phyloP scores from a whole-genome alignment of 2,113 vertebrate genomes.

The Caranx ignobilis region DNA sequence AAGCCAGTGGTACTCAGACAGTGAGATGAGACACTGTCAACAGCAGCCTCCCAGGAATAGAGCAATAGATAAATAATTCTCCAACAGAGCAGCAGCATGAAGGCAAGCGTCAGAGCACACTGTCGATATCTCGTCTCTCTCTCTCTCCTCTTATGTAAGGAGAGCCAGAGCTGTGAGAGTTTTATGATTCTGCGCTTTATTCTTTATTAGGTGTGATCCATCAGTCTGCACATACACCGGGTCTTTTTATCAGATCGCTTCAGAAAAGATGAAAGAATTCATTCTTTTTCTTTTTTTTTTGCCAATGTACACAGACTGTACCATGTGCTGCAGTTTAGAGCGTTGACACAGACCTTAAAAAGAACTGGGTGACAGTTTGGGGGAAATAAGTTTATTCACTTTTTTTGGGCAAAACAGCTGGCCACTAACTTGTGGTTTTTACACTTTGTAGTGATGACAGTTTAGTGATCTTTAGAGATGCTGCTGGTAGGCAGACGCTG shows the following conservation, averaged over 20 bases:
- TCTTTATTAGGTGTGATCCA: conserved; percentile 52
- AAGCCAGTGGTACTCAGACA: conserved; percentile 67
- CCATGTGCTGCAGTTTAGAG: no score
- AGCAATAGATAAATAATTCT: conserved; percentile 78
- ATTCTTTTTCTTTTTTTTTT: conserved; percentile 7
- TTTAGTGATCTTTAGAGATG: background rate
- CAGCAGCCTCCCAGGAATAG: conserved; percentile 66
- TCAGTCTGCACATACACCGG: conserved; percentile 10
- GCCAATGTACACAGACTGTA: conserved; percentile 8
- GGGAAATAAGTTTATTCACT: background rate
- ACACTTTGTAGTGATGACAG: background rate
- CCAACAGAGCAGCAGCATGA: conserved; percentile 38
- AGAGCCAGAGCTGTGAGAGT: conserved; percentile 38
- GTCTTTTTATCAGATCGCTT: conserved; percentile 40
- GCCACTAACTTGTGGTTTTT: background rate
- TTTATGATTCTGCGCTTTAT: conserved; percentile 50
- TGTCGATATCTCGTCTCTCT: conserved; percentile 51
- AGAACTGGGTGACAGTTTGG: background rate
- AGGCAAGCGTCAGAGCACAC: conserved; percentile 40
- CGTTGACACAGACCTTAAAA: conserved; percentile 1
- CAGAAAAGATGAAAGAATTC: conserved; percentile 35
- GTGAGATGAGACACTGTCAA: conserved; percentile 76
- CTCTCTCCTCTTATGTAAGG: conserved; percentile 25
- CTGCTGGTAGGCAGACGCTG: background rate
- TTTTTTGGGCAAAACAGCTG: background rate